Conservation (phyloP, 2,113 vertebrate genomes). For the Pelecanoides urinatrix region DNA sequence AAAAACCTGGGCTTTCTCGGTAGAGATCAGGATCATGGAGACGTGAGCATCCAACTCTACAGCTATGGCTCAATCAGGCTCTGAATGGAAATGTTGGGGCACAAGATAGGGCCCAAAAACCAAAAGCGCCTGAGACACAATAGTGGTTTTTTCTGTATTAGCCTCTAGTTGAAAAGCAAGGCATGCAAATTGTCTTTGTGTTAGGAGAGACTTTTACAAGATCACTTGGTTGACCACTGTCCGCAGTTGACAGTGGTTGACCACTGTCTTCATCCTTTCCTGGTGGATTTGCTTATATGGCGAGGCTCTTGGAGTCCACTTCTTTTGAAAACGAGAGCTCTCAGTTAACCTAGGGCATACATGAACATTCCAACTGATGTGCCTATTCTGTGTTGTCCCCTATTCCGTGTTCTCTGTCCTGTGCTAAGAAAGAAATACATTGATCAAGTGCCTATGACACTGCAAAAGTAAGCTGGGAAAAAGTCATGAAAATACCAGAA, state of each 20-base stretch:
- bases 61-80: background rate
- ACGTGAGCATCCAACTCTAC: background rate
- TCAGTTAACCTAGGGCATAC: background rate
- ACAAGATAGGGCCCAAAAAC: background rate
- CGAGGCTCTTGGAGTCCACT: accelerated
- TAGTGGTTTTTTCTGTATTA: background rate
- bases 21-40: background rate
- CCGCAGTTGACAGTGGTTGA: background rate
- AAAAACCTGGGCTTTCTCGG: background rate
- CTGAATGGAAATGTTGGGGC: background rate
- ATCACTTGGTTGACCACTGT: background rate
- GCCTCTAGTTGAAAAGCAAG: background rate
- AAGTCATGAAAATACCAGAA: background rate
- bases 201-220: background rate
- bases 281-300: background rate
- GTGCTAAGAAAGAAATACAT: background rate
- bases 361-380: background rate
- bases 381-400: background rate
- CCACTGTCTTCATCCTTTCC: background rate
- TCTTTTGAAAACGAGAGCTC: background rate
- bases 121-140: background rate
- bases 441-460: background rate
- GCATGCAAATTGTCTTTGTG: background rate
- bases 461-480: background rate
- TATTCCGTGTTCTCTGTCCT: background rate